A percentile compares a stretch with the other conserved stretches of the same genome.
These are phyloP conservation scores for Hirundichthys speculiger DNA, from an alignment of 2,113 vertebrate species.

Conservation along the genomic window DNA sequence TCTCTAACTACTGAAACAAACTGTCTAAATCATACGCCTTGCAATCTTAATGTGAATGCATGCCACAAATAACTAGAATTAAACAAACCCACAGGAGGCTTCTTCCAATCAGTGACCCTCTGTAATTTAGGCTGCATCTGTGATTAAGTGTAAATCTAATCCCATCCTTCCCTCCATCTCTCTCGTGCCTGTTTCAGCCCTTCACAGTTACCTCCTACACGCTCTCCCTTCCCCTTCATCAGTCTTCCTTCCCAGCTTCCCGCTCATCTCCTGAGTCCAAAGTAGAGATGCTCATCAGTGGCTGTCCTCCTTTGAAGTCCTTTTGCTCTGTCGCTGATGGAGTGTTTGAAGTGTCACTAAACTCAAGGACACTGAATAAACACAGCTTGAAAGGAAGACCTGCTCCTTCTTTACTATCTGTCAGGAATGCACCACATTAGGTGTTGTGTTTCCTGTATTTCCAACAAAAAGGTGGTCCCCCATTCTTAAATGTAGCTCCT, in stretches of 20 bases:
- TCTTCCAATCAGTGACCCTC: slow-evolving; percentile 19
- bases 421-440: slow-evolving; percentile 4
- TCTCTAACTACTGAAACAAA: slow-evolving; percentile 4
- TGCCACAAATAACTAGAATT: background rate
- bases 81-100: background rate
- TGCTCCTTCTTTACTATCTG: slow-evolving; percentile 20
- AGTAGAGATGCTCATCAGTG: slow-evolving; percentile 64
- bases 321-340: slow-evolving; percentile 59
- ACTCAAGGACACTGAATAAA: slow-evolving; percentile 70
- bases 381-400: slow-evolving; percentile 50
- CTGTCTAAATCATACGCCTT: background rate
- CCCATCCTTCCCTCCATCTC: slow-evolving; percentile 5
- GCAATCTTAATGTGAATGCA: background rate
- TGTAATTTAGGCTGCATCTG: background rate
- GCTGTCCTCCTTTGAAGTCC: slow-evolving; percentile 69
- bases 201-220: slow-evolving; percentile 21
- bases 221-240: slow-evolving; percentile 19
- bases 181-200: slow-evolving; percentile 11
- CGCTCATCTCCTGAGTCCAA: slow-evolving; percentile 53
- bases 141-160: slow-evolving; percentile 31
- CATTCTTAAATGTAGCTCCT: background rate
- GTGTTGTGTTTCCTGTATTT: background rate
- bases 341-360: slow-evolving; percentile 77
- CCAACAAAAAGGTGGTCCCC: background rate
- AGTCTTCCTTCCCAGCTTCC: slow-evolving; percentile 3